Percentiles rank a stretch among this genome's conserved stretches.
phyloP scores from a whole-genome alignment of 2,797 vertebrate genomes.

The Enteromius afrohamiltoni region DNA sequence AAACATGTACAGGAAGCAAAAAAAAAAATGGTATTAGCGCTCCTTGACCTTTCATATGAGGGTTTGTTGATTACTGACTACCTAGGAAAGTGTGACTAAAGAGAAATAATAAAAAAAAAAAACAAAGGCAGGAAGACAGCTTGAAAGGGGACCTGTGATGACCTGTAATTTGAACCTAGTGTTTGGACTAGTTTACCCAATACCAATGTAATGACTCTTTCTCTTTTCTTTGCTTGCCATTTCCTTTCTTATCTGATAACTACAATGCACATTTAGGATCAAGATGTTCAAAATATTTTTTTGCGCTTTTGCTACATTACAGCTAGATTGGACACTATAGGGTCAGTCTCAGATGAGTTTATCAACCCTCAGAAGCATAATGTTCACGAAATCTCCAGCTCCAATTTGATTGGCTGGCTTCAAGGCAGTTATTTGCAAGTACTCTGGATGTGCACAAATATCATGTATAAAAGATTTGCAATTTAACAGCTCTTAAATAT shows the following conservation, averaged over 20 bases:
- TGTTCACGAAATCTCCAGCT: background rate
- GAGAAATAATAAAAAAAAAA: background rate
- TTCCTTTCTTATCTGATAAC: background rate
- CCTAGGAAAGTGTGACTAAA: background rate
- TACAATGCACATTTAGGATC: constrained; percentile 12
- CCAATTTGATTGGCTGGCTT: constrained; percentile 8
- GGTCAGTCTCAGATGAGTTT: background rate
- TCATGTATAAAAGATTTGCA: background rate
- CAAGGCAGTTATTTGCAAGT: no score
- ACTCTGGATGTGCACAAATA: background rate
- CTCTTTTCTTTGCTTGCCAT: background rate
- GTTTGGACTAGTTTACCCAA: constrained; percentile 1
- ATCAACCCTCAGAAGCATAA: background rate
- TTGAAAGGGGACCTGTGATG: constrained; percentile 28
- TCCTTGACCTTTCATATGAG: constrained; percentile 4
- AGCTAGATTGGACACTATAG: background rate
- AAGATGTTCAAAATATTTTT: background rate
- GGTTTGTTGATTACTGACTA: background rate
- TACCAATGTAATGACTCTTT: background rate
- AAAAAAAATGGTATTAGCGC: background rate
- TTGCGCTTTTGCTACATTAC: background rate
- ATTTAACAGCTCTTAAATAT: background rate
- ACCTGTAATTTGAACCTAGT: constrained; percentile 14
- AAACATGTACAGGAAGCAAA: background rate
- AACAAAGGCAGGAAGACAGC: constrained; percentile 14